Evolutionary conservation across 1,140 invertebrate genomes (phyloP).

Genomic region (Eriosoma lanigerum): DNA sequence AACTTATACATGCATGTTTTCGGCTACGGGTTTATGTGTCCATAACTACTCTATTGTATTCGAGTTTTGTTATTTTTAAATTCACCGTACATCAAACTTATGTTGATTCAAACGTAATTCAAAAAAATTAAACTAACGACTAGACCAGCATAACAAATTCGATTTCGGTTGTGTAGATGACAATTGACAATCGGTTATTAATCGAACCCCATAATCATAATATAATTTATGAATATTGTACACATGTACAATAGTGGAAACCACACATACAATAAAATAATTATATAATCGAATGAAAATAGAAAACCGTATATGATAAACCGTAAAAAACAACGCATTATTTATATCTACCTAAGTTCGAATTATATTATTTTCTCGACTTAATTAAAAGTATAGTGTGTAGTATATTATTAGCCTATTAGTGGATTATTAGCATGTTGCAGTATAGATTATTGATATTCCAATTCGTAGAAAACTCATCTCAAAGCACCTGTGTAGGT

Average conservation of each 20-base stretch:
- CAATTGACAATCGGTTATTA: constrained; percentile 32
- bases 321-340: too few species aligned
- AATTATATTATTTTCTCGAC: too few species aligned
- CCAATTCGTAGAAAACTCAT: background rate
- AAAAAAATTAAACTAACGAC: constrained; percentile 6
- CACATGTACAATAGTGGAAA: background rate
- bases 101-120: background rate
- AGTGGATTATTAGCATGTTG: too few species aligned
- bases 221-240: constrained; percentile 2
- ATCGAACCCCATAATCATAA: background rate
- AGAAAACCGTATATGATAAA: background rate
- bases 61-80: background rate
- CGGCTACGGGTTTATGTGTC: background rate
- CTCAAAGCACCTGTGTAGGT: too few species aligned
- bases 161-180: background rate
- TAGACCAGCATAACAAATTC: constrained; percentile 5
- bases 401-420: too few species aligned
- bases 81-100: background rate
- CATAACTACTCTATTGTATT: background rate
- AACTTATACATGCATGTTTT: background rate
- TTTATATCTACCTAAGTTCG: too few species aligned
- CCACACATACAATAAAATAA: background rate
- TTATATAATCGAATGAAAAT: background rate
- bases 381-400: too few species aligned
- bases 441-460: too few species aligned